Conservation (phyloP, 2,888 invertebrate species). For the Dendrolimus houi region DNA sequence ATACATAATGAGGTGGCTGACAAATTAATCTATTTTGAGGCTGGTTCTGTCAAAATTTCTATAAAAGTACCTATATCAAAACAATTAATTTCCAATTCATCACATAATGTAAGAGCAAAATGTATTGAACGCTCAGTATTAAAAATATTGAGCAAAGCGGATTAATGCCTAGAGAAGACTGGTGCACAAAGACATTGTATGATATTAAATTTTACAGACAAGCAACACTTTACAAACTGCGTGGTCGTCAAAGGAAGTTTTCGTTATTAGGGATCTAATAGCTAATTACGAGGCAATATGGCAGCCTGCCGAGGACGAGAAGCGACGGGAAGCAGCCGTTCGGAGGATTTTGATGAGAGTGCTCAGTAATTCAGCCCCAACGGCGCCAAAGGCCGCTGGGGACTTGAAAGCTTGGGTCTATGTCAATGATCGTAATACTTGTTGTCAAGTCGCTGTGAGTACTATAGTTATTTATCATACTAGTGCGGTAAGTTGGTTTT, state of each 20-base stretch:
- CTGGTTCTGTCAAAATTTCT: too few relatives aligned
- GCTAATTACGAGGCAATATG: constrained; percentile 85
- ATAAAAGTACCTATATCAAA: too few relatives aligned
- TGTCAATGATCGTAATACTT: constrained; percentile 76
- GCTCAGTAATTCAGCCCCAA: constrained; percentile 76
- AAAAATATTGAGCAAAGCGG: too few relatives aligned
- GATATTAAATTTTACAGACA: constrained; percentile 26
- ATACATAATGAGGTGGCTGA: too few relatives aligned
- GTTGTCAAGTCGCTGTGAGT: constrained; percentile 78
- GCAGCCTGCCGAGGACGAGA: constrained; percentile 84
- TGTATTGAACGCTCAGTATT: too few relatives aligned
- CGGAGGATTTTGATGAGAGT: constrained; percentile 83
- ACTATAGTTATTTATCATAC: background rate
- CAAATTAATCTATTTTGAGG: too few relatives aligned
- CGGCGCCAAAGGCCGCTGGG: constrained; percentile 81
- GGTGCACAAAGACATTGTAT: too few relatives aligned
- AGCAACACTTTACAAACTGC: constrained; percentile 66
- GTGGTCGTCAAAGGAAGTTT: constrained; percentile 82
- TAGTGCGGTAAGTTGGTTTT: too few relatives aligned
- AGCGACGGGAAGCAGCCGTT: constrained; percentile 85
- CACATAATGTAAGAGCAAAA: too few relatives aligned
- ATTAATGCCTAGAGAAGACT: too few relatives aligned
- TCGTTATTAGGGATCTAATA: constrained; percentile 87
- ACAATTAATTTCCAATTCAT: too few relatives aligned
- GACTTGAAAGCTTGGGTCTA: constrained; percentile 89